Evolutionary conservation across 2,113 vertebrate genomes (phyloP).

Genomic region (Ancistrus triradiatus): DNA sequence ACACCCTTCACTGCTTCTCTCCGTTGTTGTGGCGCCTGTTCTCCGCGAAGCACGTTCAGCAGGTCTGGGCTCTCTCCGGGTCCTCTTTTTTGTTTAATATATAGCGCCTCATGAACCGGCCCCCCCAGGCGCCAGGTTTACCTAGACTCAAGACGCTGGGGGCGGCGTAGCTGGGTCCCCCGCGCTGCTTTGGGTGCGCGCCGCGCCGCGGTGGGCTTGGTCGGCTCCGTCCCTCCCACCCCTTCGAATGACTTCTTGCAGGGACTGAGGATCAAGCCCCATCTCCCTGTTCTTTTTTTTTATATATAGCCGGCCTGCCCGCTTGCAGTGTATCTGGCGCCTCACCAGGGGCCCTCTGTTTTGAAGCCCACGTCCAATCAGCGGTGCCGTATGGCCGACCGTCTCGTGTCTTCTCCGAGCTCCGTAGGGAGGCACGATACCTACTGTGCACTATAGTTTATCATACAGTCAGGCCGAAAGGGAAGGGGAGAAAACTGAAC

Average conservation of each 20-base stretch:
- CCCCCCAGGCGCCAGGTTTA: too few species aligned
- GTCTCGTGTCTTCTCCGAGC: conserved; percentile 75
- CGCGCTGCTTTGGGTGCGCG: too few species aligned
- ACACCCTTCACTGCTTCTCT: too few species aligned
- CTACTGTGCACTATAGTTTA: conserved; percentile 94
- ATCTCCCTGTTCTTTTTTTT: conserved; percentile 36
- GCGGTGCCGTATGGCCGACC: conserved; percentile 75
- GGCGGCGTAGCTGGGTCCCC: too few species aligned
- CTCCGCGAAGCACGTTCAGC: too few species aligned
- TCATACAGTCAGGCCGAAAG: conserved; percentile 97
- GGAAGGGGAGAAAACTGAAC: conserved; percentile 80
- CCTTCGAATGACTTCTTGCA: conserved; percentile 88
- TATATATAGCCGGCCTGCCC: conserved; percentile 64
- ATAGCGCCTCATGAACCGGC: too few species aligned
- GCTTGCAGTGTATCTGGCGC: conserved; percentile 74
- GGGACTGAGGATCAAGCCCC: conserved; percentile 76
- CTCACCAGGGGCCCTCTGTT: conserved; percentile 65
- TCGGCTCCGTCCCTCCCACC: too few species aligned
- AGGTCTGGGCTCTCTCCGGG: too few species aligned
- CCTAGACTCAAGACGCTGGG: conserved; percentile 91
- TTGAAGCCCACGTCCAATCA: conserved; percentile 62
- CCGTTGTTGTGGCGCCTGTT: too few species aligned
- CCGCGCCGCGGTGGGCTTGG: too few species aligned
- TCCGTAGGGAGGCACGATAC: conserved; percentile 75
- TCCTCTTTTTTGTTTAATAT: too few species aligned